Base-by-base conservation (phyloP, 2,113 vertebrate genomes). In the Psittacara wagleri region DNA sequence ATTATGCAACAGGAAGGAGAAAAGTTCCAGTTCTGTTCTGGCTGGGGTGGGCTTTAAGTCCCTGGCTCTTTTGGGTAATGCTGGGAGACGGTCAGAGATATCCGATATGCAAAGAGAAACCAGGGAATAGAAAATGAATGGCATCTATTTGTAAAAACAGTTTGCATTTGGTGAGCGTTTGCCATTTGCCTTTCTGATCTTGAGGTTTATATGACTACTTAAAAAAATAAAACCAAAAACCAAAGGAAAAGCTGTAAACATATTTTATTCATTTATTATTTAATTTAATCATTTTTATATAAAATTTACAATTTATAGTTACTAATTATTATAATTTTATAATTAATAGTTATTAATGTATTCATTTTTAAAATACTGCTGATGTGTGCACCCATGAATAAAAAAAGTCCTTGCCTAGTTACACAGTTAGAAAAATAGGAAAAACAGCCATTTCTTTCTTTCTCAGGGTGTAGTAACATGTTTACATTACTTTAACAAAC, bases 11-110 rank as follows among this genome's bases (percentile, higher is more conserved):
- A 41, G 2, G 27, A 17, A 35, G 31, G 37, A 62, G 35, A 39
- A 66, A 35, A 17, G 8, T 39, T 28, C 43, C 46, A 52, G 10
- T 6, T 39, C 28, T 43, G 7, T 1, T 2, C 6, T 41, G 35
- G 2, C n/a, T 17, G 3, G 1, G 1, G 4, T 17, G 18, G 22
- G 10, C 19, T 62, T 3, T 17, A 49, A 37, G 23, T 43, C 19
- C 11, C 67, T 25, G 3, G 16, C 28, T 90, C 17, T 29, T 76
- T 41, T 18, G 15, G 25, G 14, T 57, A 8, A 16, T 46, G 31
- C 33, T 81, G 48, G 23, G 23, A 67, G 37, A 43, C 7, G 6
- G 5, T 29, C 83, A 72, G 13, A 5, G 55, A 9, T 49, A 70
- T 11, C 52, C 33, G 49, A 12, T 16, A 63, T 54, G 27, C 41